Evolutionary conservation across 2,797 vertebrate genomes (phyloP).

Genomic region (Macroramphosus scolopax): DNA sequence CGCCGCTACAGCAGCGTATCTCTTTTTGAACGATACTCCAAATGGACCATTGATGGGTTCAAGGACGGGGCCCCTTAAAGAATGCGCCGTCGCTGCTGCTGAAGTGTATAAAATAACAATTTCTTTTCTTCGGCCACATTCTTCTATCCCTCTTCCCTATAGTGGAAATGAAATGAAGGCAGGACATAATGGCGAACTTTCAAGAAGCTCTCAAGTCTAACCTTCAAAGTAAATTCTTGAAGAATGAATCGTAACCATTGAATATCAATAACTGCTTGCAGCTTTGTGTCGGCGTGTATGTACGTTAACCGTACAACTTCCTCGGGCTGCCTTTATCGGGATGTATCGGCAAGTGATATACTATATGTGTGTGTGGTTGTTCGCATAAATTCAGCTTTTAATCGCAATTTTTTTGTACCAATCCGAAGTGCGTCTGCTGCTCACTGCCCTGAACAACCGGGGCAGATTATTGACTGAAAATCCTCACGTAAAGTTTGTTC

Average conservation of each 20-base stretch:
- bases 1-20: conserved; percentile 7
- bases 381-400: conserved; percentile 22
- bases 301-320: conserved; percentile 5
- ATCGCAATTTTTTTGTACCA: conserved; percentile 33
- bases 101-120: conserved; percentile 22
- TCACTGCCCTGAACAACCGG: conserved; percentile 24
- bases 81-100: conserved; percentile 36
- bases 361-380: conserved; percentile 13
- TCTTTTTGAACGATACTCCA: conserved; percentile 33
- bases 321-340: neutral
- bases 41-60: conserved; percentile 43
- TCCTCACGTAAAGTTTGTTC: conserved; percentile 26
- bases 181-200: conserved; percentile 27
- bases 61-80: conserved; percentile 46
- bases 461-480: conserved; percentile 37
- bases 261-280: conserved; percentile 9
- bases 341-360: no score
- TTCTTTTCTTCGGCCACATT: conserved; percentile 29
- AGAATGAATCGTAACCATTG: conserved; percentile 24
- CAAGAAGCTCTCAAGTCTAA: conserved; percentile 34
- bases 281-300: neutral
- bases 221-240: conserved; percentile 30
- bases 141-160: conserved; percentile 26
- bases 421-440: conserved; percentile 33
- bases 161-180: conserved; percentile 37